Percentiles rank a stretch among this genome's conserved stretches.
Conservation (phyloP, 1,140 invertebrate species). For the Probaryconus sp. region DNA sequence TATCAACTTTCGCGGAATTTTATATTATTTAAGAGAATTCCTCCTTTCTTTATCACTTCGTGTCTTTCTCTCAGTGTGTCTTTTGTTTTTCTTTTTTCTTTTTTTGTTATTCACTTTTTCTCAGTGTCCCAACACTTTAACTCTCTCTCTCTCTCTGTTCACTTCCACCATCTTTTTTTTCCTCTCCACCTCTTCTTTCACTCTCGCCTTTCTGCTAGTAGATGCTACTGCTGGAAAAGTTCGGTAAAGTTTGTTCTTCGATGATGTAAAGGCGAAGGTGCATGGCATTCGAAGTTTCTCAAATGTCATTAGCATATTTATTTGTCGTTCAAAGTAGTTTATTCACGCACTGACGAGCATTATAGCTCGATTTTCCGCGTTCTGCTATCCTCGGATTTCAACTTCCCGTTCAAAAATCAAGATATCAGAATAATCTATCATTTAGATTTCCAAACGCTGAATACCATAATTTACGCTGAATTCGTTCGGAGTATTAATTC, state of each 20-base stretch:
- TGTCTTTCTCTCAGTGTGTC: slow-evolving; percentile 49
- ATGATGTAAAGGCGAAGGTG: slow-evolving; percentile 69
- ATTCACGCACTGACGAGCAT: slow-evolving; percentile 64
- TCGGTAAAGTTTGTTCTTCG: slow-evolving; percentile 70
- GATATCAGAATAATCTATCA: slow-evolving; percentile 52
- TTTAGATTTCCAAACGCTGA: slow-evolving; percentile 43
- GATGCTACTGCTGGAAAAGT: slow-evolving; percentile 64
- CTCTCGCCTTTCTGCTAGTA: slow-evolving; percentile 38
- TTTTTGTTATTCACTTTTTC: slow-evolving; percentile 58
- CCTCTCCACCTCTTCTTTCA: slow-evolving; percentile 24
- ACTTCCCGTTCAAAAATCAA: slow-evolving; percentile 54
- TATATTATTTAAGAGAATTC: slow-evolving; percentile 77
- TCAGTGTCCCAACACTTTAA: slow-evolving; percentile 42
- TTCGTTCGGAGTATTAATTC: slow-evolving; percentile 3
- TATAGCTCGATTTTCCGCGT: slow-evolving; percentile 63
- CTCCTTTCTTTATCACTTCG: slow-evolving; percentile 41
- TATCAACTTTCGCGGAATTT: slow-evolving; percentile 78
- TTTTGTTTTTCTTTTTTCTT: slow-evolving; percentile 57
- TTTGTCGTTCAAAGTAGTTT: slow-evolving; percentile 72
- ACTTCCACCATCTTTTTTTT: slow-evolving; percentile 31
- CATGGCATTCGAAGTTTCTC: slow-evolving; percentile 72
- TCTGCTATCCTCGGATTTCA: slow-evolving; percentile 51
- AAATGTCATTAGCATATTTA: slow-evolving; percentile 76
- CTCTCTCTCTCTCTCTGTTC: slow-evolving; percentile 35
- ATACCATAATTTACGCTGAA: slow-evolving; percentile 36